These are phyloP conservation scores for Apotomis turbidana DNA, from an alignment of 2,888 invertebrate species.

Conservation along the genomic window DNA sequence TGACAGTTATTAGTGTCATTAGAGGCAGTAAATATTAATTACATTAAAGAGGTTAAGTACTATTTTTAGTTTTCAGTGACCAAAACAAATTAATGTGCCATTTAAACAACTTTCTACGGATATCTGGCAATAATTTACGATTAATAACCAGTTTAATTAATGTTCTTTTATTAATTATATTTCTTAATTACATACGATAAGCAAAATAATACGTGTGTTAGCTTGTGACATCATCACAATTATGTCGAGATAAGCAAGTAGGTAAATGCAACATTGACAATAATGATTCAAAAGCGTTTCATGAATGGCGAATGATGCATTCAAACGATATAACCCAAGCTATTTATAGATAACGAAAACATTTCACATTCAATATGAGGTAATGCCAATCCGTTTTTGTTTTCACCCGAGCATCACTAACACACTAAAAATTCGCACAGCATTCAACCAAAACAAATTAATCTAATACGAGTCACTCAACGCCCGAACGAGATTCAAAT, in stretches of 20 bases:
- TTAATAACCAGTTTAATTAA: slow-evolving; percentile 15
- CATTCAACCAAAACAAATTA: background rate
- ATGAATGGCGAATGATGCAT: slow-evolving; percentile 36
- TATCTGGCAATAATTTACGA: slow-evolving; percentile 4
- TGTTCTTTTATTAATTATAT: slow-evolving; percentile 14
- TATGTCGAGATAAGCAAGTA: slow-evolving; percentile 21
- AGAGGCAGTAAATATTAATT: background rate
- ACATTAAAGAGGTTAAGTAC: slow-evolving; percentile 10
- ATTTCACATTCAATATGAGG: slow-evolving; percentile 21
- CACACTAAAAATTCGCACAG: slow-evolving; percentile 26
- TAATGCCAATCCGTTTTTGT: slow-evolving; percentile 12
- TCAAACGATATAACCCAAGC: slow-evolving; percentile 4
- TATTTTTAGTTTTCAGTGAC: background rate
- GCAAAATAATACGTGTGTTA: background rate
- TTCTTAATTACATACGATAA: slow-evolving; percentile 15
- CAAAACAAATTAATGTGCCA: slow-evolving; percentile 17
- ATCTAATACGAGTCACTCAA: slow-evolving; percentile 3
- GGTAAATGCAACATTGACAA: slow-evolving; percentile 27
- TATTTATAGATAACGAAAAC: slow-evolving; percentile 28
- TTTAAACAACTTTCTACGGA: slow-evolving; percentile 13
- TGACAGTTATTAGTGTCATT: slow-evolving; percentile 20
- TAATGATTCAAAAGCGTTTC: slow-evolving; percentile 27
- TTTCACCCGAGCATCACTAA: slow-evolving; percentile 1
- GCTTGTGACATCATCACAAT: slow-evolving; percentile 16
- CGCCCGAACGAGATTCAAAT: slow-evolving; percentile 49